Conservation (phyloP, 2,797 vertebrate genomes). For the Danio choprae region DNA sequence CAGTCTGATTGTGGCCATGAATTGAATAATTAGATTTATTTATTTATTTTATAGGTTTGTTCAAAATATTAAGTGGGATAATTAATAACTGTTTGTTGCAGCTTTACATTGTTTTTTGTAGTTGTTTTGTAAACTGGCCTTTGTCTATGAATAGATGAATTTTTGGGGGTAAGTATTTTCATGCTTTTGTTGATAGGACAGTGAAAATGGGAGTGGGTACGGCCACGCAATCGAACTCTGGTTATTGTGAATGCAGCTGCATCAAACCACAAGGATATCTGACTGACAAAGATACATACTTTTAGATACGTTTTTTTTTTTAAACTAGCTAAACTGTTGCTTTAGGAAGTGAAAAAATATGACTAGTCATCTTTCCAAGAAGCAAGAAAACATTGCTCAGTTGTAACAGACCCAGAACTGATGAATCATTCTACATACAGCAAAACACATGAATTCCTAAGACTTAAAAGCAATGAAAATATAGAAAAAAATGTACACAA, state of each 20-base stretch:
- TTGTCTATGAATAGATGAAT: no score
- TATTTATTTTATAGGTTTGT: neutral
- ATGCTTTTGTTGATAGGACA: no score
- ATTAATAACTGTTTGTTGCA: neutral
- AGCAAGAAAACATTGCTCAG: neutral
- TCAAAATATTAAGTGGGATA: neutral
- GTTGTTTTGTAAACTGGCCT: no score
- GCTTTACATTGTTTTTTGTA: no score
- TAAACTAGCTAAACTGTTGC: neutral
- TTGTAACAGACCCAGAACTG: constrained; percentile 1
- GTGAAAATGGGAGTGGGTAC: no score
- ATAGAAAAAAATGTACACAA: neutral
- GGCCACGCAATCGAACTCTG: no score
- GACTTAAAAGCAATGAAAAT: neutral
- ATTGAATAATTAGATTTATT: neutral
- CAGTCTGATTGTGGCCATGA: neutral
- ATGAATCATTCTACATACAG: neutral
- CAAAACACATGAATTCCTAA: neutral
- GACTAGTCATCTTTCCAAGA: constrained; percentile 6
- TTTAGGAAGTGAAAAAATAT: constrained; percentile 28
- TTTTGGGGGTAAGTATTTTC: no score
- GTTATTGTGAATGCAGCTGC: no score
- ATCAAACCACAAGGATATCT: no score
- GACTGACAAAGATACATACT: neutral
- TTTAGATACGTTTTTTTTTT: neutral